Evolutionary conservation across 37 sponge, comb jelly and placozoan genomes (phyloP).

Genomic region (Aphrocallistes beatrix): DNA sequence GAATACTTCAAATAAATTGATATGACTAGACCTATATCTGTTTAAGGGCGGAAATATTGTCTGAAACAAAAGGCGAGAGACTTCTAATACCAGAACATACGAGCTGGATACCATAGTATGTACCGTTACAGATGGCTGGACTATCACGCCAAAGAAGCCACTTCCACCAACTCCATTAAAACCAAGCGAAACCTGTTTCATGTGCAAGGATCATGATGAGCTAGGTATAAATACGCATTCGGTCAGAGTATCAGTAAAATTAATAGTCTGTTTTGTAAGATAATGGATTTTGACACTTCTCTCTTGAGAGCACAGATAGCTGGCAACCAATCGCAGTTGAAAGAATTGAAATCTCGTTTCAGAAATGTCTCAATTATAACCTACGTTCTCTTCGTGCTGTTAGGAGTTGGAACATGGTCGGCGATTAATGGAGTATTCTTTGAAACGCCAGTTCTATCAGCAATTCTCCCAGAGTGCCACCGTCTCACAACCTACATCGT

Average conservation of each 20-base stretch:
- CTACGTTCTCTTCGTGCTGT: background rate
- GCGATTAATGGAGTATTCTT: background rate
- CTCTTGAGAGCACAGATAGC: background rate
- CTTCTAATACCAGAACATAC: too few relatives aligned
- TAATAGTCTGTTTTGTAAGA: background rate
- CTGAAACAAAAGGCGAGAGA: too few relatives aligned
- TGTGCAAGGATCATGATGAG: background rate
- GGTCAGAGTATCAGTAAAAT: background rate
- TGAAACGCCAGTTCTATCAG: background rate
- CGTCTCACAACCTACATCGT: background rate
- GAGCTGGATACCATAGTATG: too few relatives aligned
- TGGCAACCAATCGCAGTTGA: background rate
- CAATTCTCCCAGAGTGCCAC: background rate
- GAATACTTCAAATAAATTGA: too few relatives aligned
- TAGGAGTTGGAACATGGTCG: background rate
- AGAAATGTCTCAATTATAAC: background rate
- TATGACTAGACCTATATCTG: too few relatives aligned
- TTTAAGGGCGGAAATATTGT: too few relatives aligned
- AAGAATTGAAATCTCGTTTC: background rate
- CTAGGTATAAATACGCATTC: too few relatives aligned
- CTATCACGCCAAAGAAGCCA: background rate
- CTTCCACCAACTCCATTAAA: background rate
- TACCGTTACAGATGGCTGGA: background rate
- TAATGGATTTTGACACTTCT: background rate
- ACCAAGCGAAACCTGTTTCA: background rate